Base-by-base conservation (phyloP, 2,113 vertebrate species). In the Colistium nudipinnis region DNA sequence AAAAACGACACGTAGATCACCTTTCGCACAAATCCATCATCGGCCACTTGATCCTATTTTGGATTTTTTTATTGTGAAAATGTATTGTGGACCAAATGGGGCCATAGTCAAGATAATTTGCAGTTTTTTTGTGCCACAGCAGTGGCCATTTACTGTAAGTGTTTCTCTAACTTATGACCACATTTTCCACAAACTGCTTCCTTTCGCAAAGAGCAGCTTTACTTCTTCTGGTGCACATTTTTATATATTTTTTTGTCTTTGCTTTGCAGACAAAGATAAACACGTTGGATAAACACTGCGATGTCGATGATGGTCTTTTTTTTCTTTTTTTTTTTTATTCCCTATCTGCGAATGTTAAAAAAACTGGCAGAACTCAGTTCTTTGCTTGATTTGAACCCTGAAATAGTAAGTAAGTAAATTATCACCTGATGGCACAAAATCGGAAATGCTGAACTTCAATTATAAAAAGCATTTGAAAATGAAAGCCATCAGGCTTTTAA, bases 161-260 rank as follows among this genome's bases (percentile, higher is more conserved):
- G 31, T 27, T 65, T 60, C 55, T 28, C 43, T 27, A 64, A 80
- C 55, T 44, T 22, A 43, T 25, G 47, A 56, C 67, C 52, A 31
- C 47, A 64, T 69, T 73, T 81, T 59, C 45, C 67, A 74, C 68
- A 44, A 74, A 74, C 63, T 22, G 30, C 60, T 54, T 64, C 20
- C 31, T 74, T 60, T 69, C 0, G 2, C 44, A 38, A 48, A 49
- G n/a, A 39, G 62, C 60, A 49, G 67, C 79, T 55, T 56, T 48
- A 72, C 66, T 65, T 62, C 38, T 59, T 65, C n/a, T 78, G 35
- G 41, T 22, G 51, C 36, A 62, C 30, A 62, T n/a, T 22, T n/a
- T n/a, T n/a, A n/a, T n/a, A n/a, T n/a, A n/a, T n/a, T 49, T 48
- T 48, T 72, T 39, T 3, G 3, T 66, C 41, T 71, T 54, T 66